Evolutionary conservation across 1,140 invertebrate species (phyloP).

Genomic region (Camponotus pennsylvanicus): DNA sequence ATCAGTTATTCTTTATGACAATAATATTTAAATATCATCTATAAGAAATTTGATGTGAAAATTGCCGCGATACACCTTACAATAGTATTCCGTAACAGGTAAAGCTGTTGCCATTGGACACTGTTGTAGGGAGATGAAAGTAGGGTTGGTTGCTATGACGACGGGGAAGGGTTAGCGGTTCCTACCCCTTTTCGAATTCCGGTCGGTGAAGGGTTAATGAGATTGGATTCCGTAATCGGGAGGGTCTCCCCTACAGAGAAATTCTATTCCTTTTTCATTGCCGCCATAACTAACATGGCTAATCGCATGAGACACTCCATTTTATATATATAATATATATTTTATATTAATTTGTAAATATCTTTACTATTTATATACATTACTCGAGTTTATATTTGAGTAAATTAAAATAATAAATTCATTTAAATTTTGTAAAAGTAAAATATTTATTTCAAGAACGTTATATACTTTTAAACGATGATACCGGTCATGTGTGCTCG

Average conservation of each 20-base stretch:
- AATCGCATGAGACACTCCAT: neutral
- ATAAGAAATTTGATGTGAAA: neutral
- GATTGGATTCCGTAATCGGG: constrained; percentile 81
- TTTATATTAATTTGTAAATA: neutral
- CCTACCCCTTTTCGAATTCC: constrained; percentile 69
- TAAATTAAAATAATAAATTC: no score
- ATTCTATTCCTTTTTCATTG: constrained; percentile 34
- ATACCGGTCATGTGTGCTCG: neutral
- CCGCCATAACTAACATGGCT: constrained; percentile 16
- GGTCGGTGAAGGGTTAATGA: constrained; percentile 84
- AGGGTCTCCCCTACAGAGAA: constrained; percentile 31
- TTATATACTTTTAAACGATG: neutral
- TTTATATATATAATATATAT: neutral
- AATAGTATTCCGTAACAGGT: constrained; percentile 71
- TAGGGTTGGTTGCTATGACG: constrained; percentile 83
- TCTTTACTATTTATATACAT: neutral
- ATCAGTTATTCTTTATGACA: neutral
- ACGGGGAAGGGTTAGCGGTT: constrained; percentile 82
- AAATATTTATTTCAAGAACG: neutral
- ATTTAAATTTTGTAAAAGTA: neutral
- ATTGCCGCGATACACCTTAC: constrained; percentile 55
- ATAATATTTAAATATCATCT: neutral
- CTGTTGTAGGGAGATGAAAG: constrained; percentile 73
- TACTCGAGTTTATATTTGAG: neutral
- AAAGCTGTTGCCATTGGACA: constrained; percentile 77